Conservation (phyloP, 1,140 invertebrate species). For the Drosophila mauritiana region DNA sequence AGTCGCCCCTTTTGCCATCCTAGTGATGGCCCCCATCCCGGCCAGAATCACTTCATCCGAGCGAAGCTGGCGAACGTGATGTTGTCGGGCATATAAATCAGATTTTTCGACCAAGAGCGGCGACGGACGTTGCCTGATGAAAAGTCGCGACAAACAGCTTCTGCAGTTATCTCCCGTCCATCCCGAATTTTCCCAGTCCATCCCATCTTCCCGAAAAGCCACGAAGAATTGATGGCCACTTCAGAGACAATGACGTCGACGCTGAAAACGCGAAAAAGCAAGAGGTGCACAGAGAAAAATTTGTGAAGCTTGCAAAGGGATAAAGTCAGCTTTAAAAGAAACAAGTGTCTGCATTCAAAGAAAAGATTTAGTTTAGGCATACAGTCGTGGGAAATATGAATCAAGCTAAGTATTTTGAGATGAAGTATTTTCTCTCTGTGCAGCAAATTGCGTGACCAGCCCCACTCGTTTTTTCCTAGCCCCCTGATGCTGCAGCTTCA, state of each 20-base stretch:
- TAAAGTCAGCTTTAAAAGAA: no score
- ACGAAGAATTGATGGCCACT: slow-evolving; percentile 79
- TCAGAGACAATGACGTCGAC: slow-evolving; percentile 68
- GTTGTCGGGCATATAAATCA: slow-evolving; percentile 79
- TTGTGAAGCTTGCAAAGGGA: no score
- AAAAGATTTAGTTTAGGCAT: no score
- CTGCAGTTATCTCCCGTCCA: slow-evolving; percentile 32
- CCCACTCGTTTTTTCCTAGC: slow-evolving; percentile 5
- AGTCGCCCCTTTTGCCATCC: neutral
- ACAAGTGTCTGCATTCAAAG: no score
- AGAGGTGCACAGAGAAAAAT: slow-evolving; percentile 6
- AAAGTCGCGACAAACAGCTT: slow-evolving; percentile 78
- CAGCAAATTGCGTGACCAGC: slow-evolving; percentile 70
- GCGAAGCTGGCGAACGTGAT: slow-evolving; percentile 54
- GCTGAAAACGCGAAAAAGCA: slow-evolving; percentile 18
- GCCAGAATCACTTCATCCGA: slow-evolving; percentile 40
- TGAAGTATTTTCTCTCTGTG: neutral
- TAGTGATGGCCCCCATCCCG: slow-evolving; percentile 27
- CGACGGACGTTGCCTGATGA: slow-evolving; percentile 59
- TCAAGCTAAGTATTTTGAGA: no score
- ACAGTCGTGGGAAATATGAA: no score
- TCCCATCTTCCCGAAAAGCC: slow-evolving; percentile 42
- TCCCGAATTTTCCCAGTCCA: slow-evolving; percentile 1
- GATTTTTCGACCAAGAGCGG: slow-evolving; percentile 62
- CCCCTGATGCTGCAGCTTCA: slow-evolving; percentile 15